phyloP scores from a whole-genome alignment of 2,888 invertebrate species.

The Eulithis prunata region DNA sequence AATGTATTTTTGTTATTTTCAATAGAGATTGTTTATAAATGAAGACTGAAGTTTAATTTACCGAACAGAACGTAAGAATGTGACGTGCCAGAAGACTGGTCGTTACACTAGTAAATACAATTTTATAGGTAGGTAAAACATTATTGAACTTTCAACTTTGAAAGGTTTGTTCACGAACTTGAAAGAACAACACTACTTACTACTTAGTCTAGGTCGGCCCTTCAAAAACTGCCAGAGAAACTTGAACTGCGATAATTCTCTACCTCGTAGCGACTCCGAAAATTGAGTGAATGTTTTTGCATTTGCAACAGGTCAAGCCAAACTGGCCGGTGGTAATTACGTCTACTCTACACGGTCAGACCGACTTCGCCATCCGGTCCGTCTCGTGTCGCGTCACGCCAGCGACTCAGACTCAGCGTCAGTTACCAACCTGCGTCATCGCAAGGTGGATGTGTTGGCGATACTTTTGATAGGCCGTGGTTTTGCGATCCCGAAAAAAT shows the following conservation, averaged over 20 bases:
- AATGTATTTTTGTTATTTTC: too few relatives aligned
- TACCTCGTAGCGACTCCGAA: conserved; percentile 3
- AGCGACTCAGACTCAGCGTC: conserved; percentile 25
- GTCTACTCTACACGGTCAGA: conserved; percentile 42
- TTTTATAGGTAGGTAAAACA: conserved; percentile 2
- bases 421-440: conserved; percentile 55
- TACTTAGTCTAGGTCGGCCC: conserved; percentile 29
- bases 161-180: conserved; percentile 34
- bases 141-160: conserved; percentile 35
- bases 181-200: conserved; percentile 7
- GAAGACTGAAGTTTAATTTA: too few relatives aligned
- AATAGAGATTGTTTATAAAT: too few relatives aligned
- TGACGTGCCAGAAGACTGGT: too few relatives aligned
- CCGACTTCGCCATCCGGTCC: conserved; percentile 16
- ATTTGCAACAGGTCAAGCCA: conserved; percentile 43
- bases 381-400: neutral
- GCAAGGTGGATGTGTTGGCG: conserved; percentile 51
- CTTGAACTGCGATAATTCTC: conserved; percentile 15
- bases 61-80: too few relatives aligned
- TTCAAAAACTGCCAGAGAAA: conserved; percentile 26
- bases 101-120: neutral
- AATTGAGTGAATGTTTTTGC: conserved; percentile 9
- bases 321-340: conserved; percentile 44
- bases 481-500: conserved; percentile 48
- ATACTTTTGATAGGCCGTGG: conserved; percentile 50